phyloP scores from a whole-genome alignment of 2,113 vertebrate species.

The Ctenomys sociabilis region DNA sequence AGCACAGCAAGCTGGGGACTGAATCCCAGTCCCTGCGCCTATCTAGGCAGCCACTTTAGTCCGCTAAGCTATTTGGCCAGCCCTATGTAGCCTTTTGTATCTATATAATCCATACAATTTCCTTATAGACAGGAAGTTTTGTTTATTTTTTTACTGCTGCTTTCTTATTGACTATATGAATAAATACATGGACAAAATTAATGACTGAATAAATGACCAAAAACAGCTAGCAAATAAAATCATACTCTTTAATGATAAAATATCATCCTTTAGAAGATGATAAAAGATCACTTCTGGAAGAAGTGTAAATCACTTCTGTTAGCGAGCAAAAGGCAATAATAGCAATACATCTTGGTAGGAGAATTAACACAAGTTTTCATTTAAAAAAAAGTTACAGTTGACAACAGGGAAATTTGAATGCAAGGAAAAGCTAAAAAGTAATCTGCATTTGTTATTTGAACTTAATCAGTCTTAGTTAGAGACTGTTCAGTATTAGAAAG shows the following conservation, averaged over 20 bases:
- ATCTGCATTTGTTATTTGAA: neutral
- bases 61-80: too few relatives aligned
- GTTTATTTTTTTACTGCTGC: neutral
- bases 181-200: neutral
- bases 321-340: neutral
- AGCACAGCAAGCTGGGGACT: too few relatives aligned
- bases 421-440: conserved; percentile 22
- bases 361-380: neutral
- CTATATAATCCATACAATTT: neutral
- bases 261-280: neutral
- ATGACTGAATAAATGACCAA: neutral
- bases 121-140: neutral
- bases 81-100: neutral
- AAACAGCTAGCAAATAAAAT: neutral
- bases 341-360: neutral
- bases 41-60: too few relatives aligned
- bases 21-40: too few relatives aligned
- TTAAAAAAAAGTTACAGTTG: neutral
- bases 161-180: neutral
- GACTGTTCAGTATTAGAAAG: neutral
- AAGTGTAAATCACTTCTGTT: neutral
- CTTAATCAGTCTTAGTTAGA: neutral
- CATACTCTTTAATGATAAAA: neutral
- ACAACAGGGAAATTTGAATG: conserved; percentile 16
- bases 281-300: neutral